These are phyloP conservation scores for Eupleurogrammus muticus DNA, from an alignment of 2,797 vertebrate species.

Conservation along the genomic window DNA sequence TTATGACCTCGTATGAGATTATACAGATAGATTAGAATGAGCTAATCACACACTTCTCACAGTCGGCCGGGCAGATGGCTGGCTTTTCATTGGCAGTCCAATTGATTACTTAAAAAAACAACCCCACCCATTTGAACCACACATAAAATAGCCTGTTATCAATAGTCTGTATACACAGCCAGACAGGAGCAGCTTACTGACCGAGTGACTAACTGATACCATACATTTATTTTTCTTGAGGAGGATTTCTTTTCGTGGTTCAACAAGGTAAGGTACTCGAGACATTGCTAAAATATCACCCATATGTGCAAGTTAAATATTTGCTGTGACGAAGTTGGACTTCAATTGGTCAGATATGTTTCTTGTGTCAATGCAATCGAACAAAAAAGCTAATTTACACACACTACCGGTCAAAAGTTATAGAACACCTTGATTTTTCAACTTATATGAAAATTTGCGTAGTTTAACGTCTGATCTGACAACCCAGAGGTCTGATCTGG, in stretches of 20 bases:
- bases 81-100: slow-evolving; percentile 34
- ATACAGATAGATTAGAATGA: slow-evolving; percentile 39
- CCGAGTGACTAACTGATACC: background rate
- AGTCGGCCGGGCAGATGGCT: background rate
- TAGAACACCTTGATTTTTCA: too few species aligned
- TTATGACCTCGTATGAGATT: background rate
- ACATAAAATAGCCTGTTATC: slow-evolving; percentile 53
- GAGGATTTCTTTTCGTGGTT: slow-evolving; percentile 31
- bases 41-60: slow-evolving; percentile 47
- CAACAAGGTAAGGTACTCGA: slow-evolving; percentile 60
- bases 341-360: background rate
- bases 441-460: too few species aligned
- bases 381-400: background rate
- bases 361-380: background rate
- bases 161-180: slow-evolving; percentile 48
- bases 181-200: slow-evolving; percentile 40
- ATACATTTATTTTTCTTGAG: slow-evolving; percentile 1
- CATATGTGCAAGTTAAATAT: background rate
- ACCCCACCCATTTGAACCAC: slow-evolving; percentile 77
- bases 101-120: slow-evolving; percentile 51
- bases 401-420: too few species aligned
- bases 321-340: background rate
- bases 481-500: too few species aligned
- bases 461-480: too few species aligned
- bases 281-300: background rate